Conservation (phyloP, 2,797 vertebrate species). For the Enteromius mattozi region DNA sequence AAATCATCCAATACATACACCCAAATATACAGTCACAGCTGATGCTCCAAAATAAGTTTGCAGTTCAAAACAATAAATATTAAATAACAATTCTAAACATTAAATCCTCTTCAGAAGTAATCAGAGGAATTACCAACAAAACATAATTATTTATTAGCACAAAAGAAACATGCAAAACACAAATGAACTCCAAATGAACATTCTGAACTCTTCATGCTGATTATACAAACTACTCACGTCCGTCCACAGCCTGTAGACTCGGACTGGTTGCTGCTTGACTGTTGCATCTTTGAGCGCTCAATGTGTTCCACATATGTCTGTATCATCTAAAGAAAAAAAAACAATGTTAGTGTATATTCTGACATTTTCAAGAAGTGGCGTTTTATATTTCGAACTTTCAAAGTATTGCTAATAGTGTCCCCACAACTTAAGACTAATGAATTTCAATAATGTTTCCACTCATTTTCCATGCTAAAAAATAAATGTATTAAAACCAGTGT, state of each 20-base stretch:
- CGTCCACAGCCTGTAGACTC: conserved; percentile 88
- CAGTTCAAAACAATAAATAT: not conserved
- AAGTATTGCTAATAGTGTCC: not conserved
- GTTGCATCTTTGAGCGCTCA: conserved; percentile 95
- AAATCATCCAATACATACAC: conserved; percentile 57
- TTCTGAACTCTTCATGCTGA: not conserved
- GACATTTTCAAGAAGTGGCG: not conserved
- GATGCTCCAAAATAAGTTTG: not conserved
- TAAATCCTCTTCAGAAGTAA: not conserved
- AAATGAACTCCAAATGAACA: not conserved
- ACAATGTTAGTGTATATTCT: not conserved
- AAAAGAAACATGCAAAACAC: conserved; percentile 3
- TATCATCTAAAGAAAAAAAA: conserved; percentile 87
- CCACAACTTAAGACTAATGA: not conserved
- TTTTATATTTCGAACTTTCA: not conserved
- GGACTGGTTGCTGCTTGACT: conserved; percentile 87
- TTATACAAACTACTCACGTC: conserved; percentile 80
- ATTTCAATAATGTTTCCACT: not conserved
- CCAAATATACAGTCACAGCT: conserved; percentile 32
- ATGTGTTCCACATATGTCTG: conserved; percentile 98
- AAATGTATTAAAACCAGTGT: not conserved
- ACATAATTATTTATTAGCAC: not conserved
- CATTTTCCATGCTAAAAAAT: conserved; percentile 2
- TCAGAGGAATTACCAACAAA: not conserved
- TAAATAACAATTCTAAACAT: not conserved